Evolutionary conservation across 2,797 vertebrate species (phyloP).

Genomic region (Sciaenops ocellatus): DNA sequence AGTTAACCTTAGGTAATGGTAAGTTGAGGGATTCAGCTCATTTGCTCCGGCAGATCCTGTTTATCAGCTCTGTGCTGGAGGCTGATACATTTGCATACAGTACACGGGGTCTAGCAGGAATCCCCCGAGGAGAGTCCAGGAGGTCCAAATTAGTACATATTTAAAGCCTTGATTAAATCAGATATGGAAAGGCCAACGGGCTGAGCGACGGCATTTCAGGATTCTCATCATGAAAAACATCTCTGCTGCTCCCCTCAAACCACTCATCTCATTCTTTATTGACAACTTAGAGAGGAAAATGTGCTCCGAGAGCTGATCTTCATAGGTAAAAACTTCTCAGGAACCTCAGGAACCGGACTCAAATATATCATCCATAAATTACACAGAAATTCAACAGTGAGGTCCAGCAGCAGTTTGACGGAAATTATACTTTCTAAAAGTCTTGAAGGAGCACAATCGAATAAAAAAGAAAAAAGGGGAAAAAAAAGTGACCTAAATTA

Average conservation of each 20-base stretch:
- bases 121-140: background rate
- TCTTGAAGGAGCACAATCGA: background rate
- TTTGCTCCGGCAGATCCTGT: constrained; percentile 59
- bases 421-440: constrained; percentile 23
- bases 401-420: constrained; percentile 28
- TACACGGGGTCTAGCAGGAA: background rate
- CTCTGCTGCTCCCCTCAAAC: constrained; percentile 24
- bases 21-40: constrained; percentile 68
- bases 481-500: constrained; percentile 8
- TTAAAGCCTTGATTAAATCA: constrained; percentile 28
- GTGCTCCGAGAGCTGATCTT: constrained; percentile 18
- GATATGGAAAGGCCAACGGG: background rate
- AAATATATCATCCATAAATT: constrained; percentile 26
- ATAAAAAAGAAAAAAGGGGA: background rate
- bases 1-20: constrained; percentile 68
- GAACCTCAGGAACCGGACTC: constrained; percentile 22
- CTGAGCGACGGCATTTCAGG: constrained; percentile 13
- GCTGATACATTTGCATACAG: constrained; percentile 50
- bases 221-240: constrained; percentile 14
- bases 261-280: constrained; percentile 19
- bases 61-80: constrained; percentile 56
- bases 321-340: constrained; percentile 10
- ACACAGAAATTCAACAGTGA: constrained; percentile 3
- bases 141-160: constrained; percentile 18
- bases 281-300: constrained; percentile 13